phyloP scores from a whole-genome alignment of 1,140 invertebrate species.

The Bombus picipes region DNA sequence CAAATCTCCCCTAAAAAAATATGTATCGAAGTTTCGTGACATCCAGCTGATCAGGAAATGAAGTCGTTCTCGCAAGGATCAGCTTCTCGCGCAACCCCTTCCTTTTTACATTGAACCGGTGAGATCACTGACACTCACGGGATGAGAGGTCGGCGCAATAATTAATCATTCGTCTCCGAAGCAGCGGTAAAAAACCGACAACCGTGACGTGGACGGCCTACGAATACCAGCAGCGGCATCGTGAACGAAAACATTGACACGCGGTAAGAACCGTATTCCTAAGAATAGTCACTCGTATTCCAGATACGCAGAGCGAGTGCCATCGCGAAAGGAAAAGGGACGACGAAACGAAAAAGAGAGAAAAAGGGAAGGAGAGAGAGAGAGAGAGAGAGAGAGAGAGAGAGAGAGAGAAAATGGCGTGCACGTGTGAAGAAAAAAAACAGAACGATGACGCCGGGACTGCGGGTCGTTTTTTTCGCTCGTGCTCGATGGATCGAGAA shows the following conservation, averaged over 20 bases:
- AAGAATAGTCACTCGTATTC: constrained; percentile 9
- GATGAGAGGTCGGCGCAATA: constrained; percentile 54
- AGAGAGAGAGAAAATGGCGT: not conserved
- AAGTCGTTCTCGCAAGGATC: constrained; percentile 5
- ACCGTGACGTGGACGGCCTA: constrained; percentile 57
- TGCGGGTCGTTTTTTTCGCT: not conserved
- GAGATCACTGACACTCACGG: constrained; percentile 33
- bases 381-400: not conserved
- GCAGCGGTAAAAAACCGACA: constrained; percentile 65
- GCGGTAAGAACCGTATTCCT: constrained; percentile 8
- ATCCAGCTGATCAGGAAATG: constrained; percentile 13
- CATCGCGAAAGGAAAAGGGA: constrained; percentile 3
- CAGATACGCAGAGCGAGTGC: constrained; percentile 1
- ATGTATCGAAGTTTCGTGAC: not conserved
- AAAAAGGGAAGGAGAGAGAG: not conserved
- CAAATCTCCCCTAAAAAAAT: not conserved
- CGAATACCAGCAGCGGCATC: constrained; percentile 34
- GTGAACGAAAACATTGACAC: constrained; percentile 39
- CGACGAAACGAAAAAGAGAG: no score
- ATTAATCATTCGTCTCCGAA: constrained; percentile 60
- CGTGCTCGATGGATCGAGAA: constrained; percentile 8
- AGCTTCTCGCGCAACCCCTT: not conserved
- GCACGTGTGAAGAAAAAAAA: constrained; percentile 5
- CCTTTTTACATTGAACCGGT: constrained; percentile 20
- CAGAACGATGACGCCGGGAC: not conserved